Evolutionary conservation across 1,140 invertebrate species (phyloP).

Genomic region (Colletes gigas): DNA sequence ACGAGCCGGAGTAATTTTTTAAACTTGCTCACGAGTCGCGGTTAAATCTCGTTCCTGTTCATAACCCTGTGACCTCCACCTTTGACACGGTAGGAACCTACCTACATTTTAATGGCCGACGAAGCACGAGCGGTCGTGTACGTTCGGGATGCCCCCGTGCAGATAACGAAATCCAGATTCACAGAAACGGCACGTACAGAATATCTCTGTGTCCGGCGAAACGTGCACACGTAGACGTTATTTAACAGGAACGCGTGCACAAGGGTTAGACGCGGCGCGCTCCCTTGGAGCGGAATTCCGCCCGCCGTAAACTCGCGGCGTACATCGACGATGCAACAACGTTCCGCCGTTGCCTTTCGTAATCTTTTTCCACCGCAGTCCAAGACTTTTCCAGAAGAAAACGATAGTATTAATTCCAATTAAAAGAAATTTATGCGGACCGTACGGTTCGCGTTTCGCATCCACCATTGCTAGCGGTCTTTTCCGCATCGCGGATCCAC

Average conservation of each 20-base stretch:
- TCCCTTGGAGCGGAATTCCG: conserved; percentile 78
- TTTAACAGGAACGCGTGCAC: conserved; percentile 64
- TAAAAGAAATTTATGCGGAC: neutral
- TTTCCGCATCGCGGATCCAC: no score
- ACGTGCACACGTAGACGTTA: conserved; percentile 26
- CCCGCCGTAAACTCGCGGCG: conserved; percentile 62
- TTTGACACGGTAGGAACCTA: neutral
- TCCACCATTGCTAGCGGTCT: no score
- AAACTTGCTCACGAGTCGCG: neutral
- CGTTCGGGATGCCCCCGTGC: neutral
- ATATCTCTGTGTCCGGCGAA: neutral
- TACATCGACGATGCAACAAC: conserved; percentile 59
- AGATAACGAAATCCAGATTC: neutral
- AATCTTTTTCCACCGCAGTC: conserved; percentile 34
- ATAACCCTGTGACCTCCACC: neutral
- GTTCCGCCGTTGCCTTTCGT: conserved; percentile 56
- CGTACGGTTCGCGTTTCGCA: neutral
- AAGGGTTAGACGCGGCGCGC: conserved; percentile 72
- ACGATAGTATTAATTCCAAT: neutral
- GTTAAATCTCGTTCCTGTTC: neutral
- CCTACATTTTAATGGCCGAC: neutral
- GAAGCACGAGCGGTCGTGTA: neutral
- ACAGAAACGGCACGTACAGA: neutral
- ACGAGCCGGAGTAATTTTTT: neutral
- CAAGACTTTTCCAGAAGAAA: conserved; percentile 44